Percentiles rank a stretch among this genome's conserved stretches.
These are phyloP conservation scores for Sebastes iracundus DNA, from an alignment of 2,797 vertebrate genomes.

Conservation along the genomic window DNA sequence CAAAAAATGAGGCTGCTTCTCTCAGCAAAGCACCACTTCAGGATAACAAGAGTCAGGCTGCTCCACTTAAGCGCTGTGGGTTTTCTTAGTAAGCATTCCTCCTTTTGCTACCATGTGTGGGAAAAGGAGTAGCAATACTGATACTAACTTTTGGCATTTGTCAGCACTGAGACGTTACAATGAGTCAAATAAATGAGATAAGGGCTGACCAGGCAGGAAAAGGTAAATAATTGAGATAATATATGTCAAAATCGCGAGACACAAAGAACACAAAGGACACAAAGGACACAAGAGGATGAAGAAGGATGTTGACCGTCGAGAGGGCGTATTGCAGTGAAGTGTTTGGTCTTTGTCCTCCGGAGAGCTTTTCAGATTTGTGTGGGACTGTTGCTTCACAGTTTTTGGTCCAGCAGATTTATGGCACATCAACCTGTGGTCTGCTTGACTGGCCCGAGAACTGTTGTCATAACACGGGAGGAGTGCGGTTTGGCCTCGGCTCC, in stretches of 20 bases:
- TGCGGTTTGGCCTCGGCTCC: conserved; percentile 37
- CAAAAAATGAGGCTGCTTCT: conserved; percentile 23
- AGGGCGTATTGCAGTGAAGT: neutral
- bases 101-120: conserved; percentile 24
- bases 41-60: conserved; percentile 60
- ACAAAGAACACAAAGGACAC: neutral
- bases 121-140: neutral
- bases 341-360: conserved; percentile 14
- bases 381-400: conserved; percentile 21
- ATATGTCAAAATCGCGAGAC: accelerated
- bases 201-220: neutral
- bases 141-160: neutral
- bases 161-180: neutral
- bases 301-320: neutral
- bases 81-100: conserved; percentile 20
- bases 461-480: conserved; percentile 63
- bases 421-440: conserved; percentile 44
- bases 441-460: conserved; percentile 42
- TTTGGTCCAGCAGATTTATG: conserved; percentile 52
- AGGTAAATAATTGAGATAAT: neutral
- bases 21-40: conserved; percentile 47
- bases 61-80: conserved; percentile 46
- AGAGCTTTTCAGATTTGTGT: conserved; percentile 21
- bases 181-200: neutral
- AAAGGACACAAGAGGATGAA: neutral